Evolutionary conservation across 2,797 vertebrate genomes (phyloP), one percentile per base, ranked within the genome.

Genomic region (Bucorvus abyssinicus): DNA sequence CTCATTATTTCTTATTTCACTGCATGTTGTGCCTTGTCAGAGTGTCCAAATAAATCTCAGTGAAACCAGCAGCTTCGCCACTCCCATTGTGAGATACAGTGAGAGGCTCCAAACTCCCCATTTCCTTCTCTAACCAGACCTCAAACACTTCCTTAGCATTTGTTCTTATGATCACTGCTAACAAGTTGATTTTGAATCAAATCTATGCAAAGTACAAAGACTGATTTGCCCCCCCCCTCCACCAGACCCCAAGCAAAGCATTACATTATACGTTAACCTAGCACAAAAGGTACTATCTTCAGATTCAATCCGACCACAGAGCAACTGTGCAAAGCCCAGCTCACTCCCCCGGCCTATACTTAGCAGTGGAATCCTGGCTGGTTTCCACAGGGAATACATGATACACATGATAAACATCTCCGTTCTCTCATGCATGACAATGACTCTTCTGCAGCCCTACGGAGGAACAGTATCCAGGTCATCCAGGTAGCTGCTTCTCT

Each of bases 281-380:
- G 67, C 34, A 74, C 64, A 90, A 93, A 96, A 89, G 56, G 90
- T 38, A 42, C 85, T 65, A 42, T 91, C 85, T 84, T 78, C 91
- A 95, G 80, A 85, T 47, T 55, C 56, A 29, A 4, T 7, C 61
- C 52, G 57, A 90, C 76, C 89, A 90, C 81, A 78, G 83, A 96
- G 74, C 90, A 94, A 91, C 87, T 94, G 89, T 36, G 79, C 64
- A 68, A 85, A 83, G 70, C 68, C 68, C 4, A 1, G 65, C 63
- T 86, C 75, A 2, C 71, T 49, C 59, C 61, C 49, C 47, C 53
- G 63, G 75, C 59, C 95, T 96, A 96, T 96, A 95, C 90, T 96
- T 97, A 96, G 94, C 89, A 93, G 77, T 60, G 91, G 95, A 96
- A 96, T 97, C 87, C 84, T 96, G 93, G 95, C 90, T 71, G 47